Evolutionary conservation across 2,113 vertebrate species (phyloP).

Genomic region (Notothenia rossii): DNA sequence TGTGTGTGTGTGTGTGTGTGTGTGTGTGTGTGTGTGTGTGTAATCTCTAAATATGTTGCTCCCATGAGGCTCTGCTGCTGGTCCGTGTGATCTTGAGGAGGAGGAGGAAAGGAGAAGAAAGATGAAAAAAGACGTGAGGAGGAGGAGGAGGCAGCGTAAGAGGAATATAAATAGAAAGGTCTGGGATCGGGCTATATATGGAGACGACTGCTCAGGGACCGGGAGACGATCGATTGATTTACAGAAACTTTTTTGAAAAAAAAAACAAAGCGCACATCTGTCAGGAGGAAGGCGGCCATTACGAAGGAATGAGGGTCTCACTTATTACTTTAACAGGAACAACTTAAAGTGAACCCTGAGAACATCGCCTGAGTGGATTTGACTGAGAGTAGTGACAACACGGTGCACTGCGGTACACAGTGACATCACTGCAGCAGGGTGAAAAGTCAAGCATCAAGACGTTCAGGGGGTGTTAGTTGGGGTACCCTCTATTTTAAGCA

Average conservation of each 20-base stretch:
- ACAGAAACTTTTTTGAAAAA: background rate
- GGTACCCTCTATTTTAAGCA: too few relatives aligned
- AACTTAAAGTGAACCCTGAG: background rate
- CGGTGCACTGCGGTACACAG: too few relatives aligned
- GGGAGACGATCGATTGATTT: slow-evolving; percentile 73
- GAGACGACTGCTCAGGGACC: slow-evolving; percentile 52
- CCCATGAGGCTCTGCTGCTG: slow-evolving; percentile 62
- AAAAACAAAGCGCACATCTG: slow-evolving; percentile 15
- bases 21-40: background rate
- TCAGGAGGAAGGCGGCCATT: slow-evolving; percentile 29
- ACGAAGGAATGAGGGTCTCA: slow-evolving; percentile 11
- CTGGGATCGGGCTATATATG: slow-evolving; percentile 83
- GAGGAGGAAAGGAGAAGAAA: background rate
- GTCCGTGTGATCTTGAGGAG: slow-evolving; percentile 65
- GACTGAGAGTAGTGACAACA: too few relatives aligned
- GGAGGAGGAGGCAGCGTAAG: slow-evolving; percentile 40
- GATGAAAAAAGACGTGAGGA: too few relatives aligned
- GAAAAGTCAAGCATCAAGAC: too few relatives aligned
- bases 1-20: background rate
- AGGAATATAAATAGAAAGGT: slow-evolving; percentile 82
- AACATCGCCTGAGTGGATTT: too few relatives aligned
- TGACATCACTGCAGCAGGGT: too few relatives aligned
- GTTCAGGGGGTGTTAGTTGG: too few relatives aligned
- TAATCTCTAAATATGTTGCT: slow-evolving; percentile 70
- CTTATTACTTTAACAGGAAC: slow-evolving; percentile 22